A percentile compares a stretch with the other conserved stretches of the same genome.
phyloP scores from a whole-genome alignment of 2,113 vertebrate genomes.

The Vulpes lagopus region DNA sequence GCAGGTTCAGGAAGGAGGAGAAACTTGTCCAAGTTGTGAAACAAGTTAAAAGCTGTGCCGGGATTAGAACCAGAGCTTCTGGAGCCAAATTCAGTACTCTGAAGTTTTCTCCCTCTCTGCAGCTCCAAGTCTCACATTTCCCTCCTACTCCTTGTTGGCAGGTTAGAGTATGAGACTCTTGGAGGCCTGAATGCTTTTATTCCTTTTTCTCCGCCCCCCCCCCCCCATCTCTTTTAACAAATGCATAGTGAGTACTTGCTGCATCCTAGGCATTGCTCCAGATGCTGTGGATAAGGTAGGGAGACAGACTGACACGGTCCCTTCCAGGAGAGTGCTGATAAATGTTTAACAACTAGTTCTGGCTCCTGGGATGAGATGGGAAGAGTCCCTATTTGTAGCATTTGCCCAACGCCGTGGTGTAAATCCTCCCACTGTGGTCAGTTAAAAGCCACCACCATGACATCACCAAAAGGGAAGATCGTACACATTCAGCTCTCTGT shows the following conservation, averaged over 20 bases:
- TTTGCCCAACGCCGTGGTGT: not conserved
- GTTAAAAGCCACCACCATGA: not conserved
- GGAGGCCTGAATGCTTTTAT: not conserved
- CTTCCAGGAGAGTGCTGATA: not conserved
- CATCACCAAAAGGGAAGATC: not conserved
- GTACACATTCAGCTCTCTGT: not conserved
- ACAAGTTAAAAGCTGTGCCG: not conserved
- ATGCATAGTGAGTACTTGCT: not conserved
- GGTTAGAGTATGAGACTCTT: not conserved
- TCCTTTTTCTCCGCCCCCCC: not conserved
- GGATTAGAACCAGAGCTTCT: conserved; percentile 1
- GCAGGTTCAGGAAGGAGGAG: not conserved
- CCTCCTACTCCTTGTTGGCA: not conserved
- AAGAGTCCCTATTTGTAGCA: not conserved
- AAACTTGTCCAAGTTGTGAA: not conserved
- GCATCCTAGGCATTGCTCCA: not conserved
- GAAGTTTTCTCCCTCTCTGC: not conserved
- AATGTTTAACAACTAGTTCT: not conserved
- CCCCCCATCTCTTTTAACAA: not conserved
- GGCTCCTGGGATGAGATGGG: not conserved
- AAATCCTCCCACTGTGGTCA: not conserved
- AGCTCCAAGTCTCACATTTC: not conserved
- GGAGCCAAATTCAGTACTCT: not conserved
- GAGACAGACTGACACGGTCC: not conserved
- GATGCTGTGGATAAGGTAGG: not conserved